phyloP scores from a whole-genome alignment of 2,797 vertebrate species.

The Cossypha dichroa region DNA sequence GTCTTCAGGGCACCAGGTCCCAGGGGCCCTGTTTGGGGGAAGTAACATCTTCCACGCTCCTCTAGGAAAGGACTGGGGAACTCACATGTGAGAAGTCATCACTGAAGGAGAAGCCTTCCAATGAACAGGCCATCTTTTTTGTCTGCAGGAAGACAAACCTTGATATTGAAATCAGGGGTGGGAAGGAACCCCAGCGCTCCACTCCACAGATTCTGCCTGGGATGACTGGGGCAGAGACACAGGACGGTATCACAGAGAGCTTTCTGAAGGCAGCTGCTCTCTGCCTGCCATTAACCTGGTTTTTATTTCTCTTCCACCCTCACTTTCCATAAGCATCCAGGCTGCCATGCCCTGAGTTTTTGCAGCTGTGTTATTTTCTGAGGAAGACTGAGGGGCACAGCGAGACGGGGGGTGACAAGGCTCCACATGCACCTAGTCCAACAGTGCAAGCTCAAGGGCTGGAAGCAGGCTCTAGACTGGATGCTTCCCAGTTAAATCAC shows the following conservation, averaged over 20 bases:
- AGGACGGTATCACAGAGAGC: fast-evolving
- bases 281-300: background rate
- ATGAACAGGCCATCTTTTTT: background rate
- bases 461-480: background rate
- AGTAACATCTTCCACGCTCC: no score
- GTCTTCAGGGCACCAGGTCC: no score
- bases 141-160: background rate
- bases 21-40: no score
- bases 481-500: background rate
- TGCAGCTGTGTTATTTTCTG: background rate
- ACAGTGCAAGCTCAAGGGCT: background rate
- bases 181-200: background rate
- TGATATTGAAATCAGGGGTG: background rate
- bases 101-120: background rate
- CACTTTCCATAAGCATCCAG: background rate
- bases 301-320: background rate
- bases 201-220: background rate
- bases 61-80: background rate
- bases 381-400: background rate
- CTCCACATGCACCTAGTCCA: background rate
- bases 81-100: background rate
- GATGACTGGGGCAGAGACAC: fast-evolving
- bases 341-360: background rate
- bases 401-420: fast-evolving
- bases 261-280: background rate